Conservation (phyloP, 2,113 vertebrate genomes). For the Falcunculus frontatus region DNA sequence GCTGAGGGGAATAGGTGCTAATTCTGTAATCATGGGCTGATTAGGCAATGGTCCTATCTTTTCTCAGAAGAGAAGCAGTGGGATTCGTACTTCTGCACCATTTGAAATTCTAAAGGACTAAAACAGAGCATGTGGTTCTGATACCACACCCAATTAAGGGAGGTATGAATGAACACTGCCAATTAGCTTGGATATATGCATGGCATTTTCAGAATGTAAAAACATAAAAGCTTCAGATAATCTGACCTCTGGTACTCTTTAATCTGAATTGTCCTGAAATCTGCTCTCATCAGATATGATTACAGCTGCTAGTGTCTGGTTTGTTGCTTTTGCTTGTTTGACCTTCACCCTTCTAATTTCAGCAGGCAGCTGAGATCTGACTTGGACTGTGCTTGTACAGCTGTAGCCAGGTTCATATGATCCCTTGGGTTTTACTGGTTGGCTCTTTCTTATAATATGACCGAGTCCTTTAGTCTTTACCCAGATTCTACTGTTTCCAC, state of each 20-base stretch:
- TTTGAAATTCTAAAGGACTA: neutral
- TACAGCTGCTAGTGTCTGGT: slow-evolving; percentile 16
- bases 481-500: neutral
- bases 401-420: slow-evolving; percentile 32
- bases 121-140: neutral
- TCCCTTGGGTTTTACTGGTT: neutral
- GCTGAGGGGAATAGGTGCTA: neutral
- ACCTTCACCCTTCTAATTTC: slow-evolving; percentile 58
- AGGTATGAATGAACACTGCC: neutral
- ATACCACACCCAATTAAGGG: neutral
- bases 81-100: neutral
- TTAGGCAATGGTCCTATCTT: neutral
- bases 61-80: neutral
- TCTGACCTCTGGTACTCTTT: neutral
- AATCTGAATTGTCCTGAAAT: slow-evolving; percentile 16
- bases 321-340: slow-evolving; percentile 47
- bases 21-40: neutral
- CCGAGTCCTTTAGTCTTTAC: neutral
- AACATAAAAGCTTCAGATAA: slow-evolving; percentile 14
- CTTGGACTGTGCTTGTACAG: slow-evolving; percentile 22
- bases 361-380: slow-evolving; percentile 21
- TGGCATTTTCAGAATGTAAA: slow-evolving; percentile 9
- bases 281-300: neutral
- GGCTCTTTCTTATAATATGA: neutral
- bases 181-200: neutral